Percentiles rank a stretch among this genome's conserved stretches.
Conservation (phyloP, 92 coral and sea anemone genomes). For the Palythoa grandis region DNA sequence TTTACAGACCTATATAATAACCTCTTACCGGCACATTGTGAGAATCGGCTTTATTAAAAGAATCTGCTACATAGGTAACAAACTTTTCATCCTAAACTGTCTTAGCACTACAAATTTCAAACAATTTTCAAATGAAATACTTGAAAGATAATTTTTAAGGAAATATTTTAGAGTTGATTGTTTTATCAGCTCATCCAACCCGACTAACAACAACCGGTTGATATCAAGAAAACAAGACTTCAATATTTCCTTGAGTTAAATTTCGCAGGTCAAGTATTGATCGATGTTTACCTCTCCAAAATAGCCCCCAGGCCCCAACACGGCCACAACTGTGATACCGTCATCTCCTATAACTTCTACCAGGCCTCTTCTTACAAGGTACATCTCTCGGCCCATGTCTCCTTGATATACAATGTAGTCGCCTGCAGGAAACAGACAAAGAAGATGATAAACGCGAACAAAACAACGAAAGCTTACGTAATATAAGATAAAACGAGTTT, state of each 20-base stretch:
- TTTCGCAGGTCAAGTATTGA: neutral
- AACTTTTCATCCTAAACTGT: no score
- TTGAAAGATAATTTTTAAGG: no score
- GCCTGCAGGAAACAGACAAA: constrained; percentile 46
- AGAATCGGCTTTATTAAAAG: no score
- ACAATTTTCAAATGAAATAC: no score
- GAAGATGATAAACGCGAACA: neutral
- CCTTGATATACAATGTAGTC: constrained; percentile 85
- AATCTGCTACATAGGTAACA: no score
- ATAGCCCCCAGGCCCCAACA: constrained; percentile 87
- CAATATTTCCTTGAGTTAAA: neutral
- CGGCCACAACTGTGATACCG: constrained; percentile 63
- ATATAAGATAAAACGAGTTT: neutral
- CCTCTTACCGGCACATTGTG: no score
- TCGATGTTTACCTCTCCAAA: constrained; percentile 76
- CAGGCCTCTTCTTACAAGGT: constrained; percentile 77
- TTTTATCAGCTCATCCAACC: no score
- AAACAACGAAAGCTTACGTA: neutral
- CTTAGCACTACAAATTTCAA: no score
- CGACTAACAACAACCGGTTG: no score
- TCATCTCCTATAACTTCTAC: constrained; percentile 87
- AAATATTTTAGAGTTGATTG: no score
- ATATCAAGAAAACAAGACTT: no score
- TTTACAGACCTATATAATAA: no score
- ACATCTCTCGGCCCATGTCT: constrained; percentile 97